phyloP scores from a whole-genome alignment of 2,113 vertebrate species.

The Ancistrus triradiatus region DNA sequence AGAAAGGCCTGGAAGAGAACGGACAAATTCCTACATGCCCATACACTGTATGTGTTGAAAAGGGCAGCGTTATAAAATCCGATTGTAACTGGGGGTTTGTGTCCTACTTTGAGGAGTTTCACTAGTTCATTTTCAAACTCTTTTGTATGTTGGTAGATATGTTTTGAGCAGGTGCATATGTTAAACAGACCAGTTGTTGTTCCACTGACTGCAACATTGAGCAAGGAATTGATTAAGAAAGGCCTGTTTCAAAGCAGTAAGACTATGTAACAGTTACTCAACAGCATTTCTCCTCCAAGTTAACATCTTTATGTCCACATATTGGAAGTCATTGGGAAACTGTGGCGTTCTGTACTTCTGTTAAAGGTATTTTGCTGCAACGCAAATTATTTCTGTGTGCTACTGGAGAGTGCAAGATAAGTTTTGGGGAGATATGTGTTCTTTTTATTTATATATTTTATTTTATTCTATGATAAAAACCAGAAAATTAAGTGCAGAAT shows the following conservation, averaged over 20 bases:
- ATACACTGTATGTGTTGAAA: neutral
- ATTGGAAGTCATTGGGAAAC: neutral
- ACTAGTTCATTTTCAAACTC: neutral
- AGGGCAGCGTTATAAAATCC: too few relatives aligned
- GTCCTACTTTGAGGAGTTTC: neutral
- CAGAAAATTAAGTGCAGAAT: conserved; percentile 2
- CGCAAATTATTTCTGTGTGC: neutral
- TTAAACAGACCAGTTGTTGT: too few relatives aligned
- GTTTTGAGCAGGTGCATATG: neutral
- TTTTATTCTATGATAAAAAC: neutral
- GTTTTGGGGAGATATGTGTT: too few relatives aligned
- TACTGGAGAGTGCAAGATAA: too few relatives aligned
- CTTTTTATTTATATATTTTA: neutral
- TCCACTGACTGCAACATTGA: neutral
- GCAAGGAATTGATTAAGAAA: conserved; percentile 7
- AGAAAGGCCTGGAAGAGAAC: conserved; percentile 2
- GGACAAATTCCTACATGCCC: conserved; percentile 19
- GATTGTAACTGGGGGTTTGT: neutral
- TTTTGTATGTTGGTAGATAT: neutral
- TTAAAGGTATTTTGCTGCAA: conserved; percentile 4
- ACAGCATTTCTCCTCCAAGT: neutral
- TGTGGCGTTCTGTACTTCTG: neutral
- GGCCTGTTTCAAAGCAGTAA: neutral
- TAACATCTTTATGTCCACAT: neutral
- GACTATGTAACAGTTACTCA: conserved; percentile 7